phyloP scores from a whole-genome alignment of 2,888 invertebrate genomes.

The Gymnosoma rotundatum region DNA sequence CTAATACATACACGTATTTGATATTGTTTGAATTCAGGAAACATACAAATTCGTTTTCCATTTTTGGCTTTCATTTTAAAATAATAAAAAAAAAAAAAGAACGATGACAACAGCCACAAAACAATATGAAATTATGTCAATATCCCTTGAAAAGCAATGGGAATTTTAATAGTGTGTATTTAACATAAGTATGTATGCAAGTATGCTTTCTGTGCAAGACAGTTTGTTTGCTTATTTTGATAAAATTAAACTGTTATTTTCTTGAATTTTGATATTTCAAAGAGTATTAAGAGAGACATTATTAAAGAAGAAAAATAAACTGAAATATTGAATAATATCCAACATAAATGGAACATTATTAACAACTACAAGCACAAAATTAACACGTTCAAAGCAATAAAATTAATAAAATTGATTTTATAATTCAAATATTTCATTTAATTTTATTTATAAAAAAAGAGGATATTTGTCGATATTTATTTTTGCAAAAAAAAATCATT shows the following conservation, averaged over 20 bases:
- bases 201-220: not conserved
- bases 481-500: too few species aligned
- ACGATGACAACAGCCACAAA: conserved; percentile 11
- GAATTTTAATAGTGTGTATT: conserved; percentile 8
- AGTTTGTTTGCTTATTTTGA: not conserved
- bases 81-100: not conserved
- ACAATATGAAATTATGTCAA: conserved; percentile 42
- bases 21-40: conserved; percentile 2
- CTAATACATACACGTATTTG: not conserved
- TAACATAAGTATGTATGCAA: not conserved
- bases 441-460: too few species aligned
- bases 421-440: too few species aligned
- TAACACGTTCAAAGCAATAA: not conserved
- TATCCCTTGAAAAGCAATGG: conserved; percentile 33
- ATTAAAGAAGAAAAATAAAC: not conserved
- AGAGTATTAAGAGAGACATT: not conserved
- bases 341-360: not conserved
- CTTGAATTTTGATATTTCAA: conserved; percentile 1
- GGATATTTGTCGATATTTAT: too few species aligned
- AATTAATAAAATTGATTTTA: not conserved
- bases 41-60: not conserved
- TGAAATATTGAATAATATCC: not conserved
- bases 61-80: conserved; percentile 1
- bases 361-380: not conserved
- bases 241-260: conserved; percentile 38